Conservation (phyloP, 2,888 invertebrate genomes). For the Amiota mariae region DNA sequence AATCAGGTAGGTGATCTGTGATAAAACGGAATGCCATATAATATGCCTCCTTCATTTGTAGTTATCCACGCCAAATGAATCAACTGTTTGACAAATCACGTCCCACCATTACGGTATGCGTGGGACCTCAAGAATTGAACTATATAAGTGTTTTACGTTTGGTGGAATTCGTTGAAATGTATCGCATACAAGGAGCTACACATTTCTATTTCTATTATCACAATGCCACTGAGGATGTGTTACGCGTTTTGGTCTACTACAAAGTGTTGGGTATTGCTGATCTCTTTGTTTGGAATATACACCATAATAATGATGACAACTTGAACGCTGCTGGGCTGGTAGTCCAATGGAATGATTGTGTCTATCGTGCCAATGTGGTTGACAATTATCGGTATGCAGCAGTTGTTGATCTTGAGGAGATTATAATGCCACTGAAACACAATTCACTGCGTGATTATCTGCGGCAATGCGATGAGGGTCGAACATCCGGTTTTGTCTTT, state of each 20-base stretch:
- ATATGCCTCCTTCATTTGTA: conserved; percentile 26
- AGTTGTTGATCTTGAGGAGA: conserved; percentile 90
- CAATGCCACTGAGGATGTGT: conserved; percentile 69
- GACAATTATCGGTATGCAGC: conserved; percentile 83
- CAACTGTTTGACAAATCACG: conserved; percentile 59
- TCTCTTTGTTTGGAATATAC: conserved; percentile 73
- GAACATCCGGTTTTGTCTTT: conserved; percentile 73
- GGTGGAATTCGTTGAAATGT: conserved; percentile 75
- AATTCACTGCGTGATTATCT: conserved; percentile 77
- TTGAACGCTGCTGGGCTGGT: conserved; percentile 82
- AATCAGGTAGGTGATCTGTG: conserved; percentile 61
- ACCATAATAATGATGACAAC: conserved; percentile 65
- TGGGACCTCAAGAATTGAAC: conserved; percentile 73
- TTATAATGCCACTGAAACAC: conserved; percentile 86
- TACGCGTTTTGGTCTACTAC: conserved; percentile 71
- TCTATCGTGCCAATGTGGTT: conserved; percentile 88
- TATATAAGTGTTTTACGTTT: conserved; percentile 73
- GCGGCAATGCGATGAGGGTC: conserved; percentile 65
- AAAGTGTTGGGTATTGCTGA: conserved; percentile 62
- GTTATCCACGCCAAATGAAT: conserved; percentile 65
- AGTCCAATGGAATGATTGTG: conserved; percentile 92
- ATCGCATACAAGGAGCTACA: conserved; percentile 73
- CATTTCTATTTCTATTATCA: conserved; percentile 75
- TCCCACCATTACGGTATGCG: conserved; percentile 70
- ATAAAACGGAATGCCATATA: too few species aligned